A percentile compares a stretch with the other conserved stretches of the same genome.
Conservation (phyloP, 2,888 invertebrate genomes). For the Myopa tessellatipennis region DNA sequence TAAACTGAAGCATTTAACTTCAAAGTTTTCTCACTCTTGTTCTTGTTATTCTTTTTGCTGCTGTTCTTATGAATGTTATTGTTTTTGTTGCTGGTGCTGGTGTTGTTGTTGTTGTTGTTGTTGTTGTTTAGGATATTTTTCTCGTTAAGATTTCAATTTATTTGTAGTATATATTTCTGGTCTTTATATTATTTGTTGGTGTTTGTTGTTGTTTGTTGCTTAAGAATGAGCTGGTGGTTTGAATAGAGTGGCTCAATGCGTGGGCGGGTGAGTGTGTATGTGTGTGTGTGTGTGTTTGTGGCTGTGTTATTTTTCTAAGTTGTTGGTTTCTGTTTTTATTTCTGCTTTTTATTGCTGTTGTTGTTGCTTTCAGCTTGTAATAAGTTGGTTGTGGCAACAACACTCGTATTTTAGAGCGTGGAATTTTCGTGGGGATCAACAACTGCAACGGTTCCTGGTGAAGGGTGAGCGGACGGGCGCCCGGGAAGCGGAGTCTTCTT, state of each 20-base stretch:
- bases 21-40: constrained; percentile 4
- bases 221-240: not conserved
- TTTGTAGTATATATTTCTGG: not conserved
- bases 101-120: not conserved
- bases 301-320: not conserved
- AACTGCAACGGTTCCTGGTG: not conserved
- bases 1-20: constrained; percentile 28
- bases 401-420: not conserved
- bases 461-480: not conserved
- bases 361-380: not conserved
- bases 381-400: constrained; percentile 12
- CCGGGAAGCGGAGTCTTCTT: not conserved
- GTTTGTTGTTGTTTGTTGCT: not conserved
- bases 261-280: not conserved
- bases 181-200: too few species aligned
- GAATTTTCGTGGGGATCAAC: not conserved
- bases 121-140: not conserved
- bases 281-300: constrained; percentile 3
- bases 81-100: not conserved
- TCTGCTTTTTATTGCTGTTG: not conserved
- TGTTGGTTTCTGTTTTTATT: constrained; percentile 8
- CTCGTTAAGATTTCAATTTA: constrained; percentile 30
- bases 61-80: too few species aligned
- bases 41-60: not conserved
- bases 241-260: not conserved